Evolutionary conservation across 2,797 vertebrate genomes (phyloP), one percentile per base, ranked within the genome.

Genomic region (Sebastiscus albofasciatus): DNA sequence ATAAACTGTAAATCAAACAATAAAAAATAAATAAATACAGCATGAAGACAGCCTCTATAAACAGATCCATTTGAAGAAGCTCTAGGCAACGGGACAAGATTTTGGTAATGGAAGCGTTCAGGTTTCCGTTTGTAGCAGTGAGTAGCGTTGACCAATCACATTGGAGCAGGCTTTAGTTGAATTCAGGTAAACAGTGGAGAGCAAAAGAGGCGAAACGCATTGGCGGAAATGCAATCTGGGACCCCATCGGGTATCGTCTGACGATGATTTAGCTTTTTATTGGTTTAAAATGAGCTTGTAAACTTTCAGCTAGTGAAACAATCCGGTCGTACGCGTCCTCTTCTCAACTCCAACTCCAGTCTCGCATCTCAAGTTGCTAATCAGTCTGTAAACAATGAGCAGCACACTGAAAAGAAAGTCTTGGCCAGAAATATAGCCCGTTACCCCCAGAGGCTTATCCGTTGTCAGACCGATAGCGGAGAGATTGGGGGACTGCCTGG

Each of bases 1-100:
- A 66, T 61, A 39, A 82, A 77, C 26, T 26, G 29, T 62, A 62
- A 68, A 73, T 73, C 42, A 81, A 56, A 71, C 33, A 26, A 61
- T 33, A 13, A 61, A 62, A 27, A 52, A 13, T 24, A 14, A 58
- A 52, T 9, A 12, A 54, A 54, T 42, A 54, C 52, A 54, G 52
- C 26, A 56, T 46, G 8, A 27, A 46, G 52, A 54, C 52, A 56
- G 55, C 24, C 24, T 27, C n/a, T n/a, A 16, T 58, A 8, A 58
- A 58, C 56, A 58, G 56, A 27, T 42, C 39, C 39, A 42, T 46
- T 46, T 46, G 16, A 46, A 49, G 42, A 18, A 18, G 27, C 56
- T 59, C 26, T 18, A 9, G 14, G 54, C 54, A 56, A 56, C 54
- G 22, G 54, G 11, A 56, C 54, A 56, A 16, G 29, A 60, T 31